A percentile compares a stretch with the other conserved stretches of the same genome.
phyloP scores from a whole-genome alignment of 2,888 invertebrate genomes.

The Hirudinaria manillensis region DNA sequence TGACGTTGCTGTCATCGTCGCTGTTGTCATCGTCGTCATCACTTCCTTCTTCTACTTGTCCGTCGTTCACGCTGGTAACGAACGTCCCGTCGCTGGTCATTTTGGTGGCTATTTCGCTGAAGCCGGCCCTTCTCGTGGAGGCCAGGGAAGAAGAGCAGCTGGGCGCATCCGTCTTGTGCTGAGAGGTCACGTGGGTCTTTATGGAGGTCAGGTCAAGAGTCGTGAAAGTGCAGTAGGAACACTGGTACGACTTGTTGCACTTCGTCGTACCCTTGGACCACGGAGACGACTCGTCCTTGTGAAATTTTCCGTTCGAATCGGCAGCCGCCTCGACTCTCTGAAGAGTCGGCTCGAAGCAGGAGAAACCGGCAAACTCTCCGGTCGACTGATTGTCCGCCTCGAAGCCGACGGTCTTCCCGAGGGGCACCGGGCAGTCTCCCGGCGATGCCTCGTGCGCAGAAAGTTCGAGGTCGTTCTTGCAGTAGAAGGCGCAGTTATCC shows the following conservation, averaged over 20 bases:
- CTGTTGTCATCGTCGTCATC: conserved; percentile 1
- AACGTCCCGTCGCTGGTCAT: conserved; percentile 32
- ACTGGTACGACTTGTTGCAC: conserved; percentile 34
- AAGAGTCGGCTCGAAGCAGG: neutral
- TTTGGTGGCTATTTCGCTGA: conserved; percentile 32
- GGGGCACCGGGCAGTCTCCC: conserved; percentile 13
- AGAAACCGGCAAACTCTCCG: neutral
- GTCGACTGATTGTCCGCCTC: neutral
- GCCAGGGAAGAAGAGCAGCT: neutral
- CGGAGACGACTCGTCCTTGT: neutral
- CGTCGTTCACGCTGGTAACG: conserved; percentile 34
- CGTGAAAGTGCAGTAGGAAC: conserved; percentile 34
- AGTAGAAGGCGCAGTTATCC: conserved; percentile 4
- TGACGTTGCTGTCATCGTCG: neutral
- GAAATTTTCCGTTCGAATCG: neutral
- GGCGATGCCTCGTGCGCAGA: neutral
- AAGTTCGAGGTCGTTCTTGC: conserved; percentile 13
- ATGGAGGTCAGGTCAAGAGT: conserved; percentile 31
- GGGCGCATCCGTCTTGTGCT: conserved; percentile 20
- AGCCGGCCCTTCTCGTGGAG: conserved; percentile 22
- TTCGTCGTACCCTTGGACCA: neutral
- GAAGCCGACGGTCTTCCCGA: neutral
- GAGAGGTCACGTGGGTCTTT: conserved; percentile 22
- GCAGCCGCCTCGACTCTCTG: too few species aligned
- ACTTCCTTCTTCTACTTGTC: conserved; percentile 8